Conservation (phyloP, 2,888 invertebrate species). For the Drepanosiphum platanoidis region DNA sequence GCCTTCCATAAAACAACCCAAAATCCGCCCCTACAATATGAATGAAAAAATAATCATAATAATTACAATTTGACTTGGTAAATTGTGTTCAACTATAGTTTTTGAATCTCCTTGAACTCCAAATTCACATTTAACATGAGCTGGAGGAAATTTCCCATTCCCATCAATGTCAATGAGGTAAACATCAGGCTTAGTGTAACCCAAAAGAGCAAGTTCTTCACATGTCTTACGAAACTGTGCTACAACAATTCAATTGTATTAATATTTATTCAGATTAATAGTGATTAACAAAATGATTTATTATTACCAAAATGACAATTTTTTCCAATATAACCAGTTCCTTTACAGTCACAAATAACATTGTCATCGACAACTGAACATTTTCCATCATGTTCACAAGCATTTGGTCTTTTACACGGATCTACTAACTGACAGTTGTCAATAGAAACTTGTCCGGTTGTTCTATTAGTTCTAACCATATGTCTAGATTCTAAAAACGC, state of each 20-base stretch:
- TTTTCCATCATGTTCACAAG: slow-evolving; percentile 91
- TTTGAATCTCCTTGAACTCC: slow-evolving; percentile 85
- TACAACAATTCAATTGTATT: slow-evolving; percentile 66
- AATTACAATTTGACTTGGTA: slow-evolving; percentile 83
- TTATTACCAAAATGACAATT: slow-evolving; percentile 86
- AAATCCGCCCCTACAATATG: too few species aligned
- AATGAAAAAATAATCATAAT: not conserved
- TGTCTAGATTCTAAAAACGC: slow-evolving; percentile 81
- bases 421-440: slow-evolving; percentile 91
- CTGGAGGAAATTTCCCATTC: slow-evolving; percentile 90
- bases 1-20: too few species aligned
- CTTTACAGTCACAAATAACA: slow-evolving; percentile 88
- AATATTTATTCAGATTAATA: not conserved
- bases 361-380: slow-evolving; percentile 89
- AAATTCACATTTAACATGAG: slow-evolving; percentile 91
- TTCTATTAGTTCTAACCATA: slow-evolving; percentile 83
- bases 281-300: not conserved
- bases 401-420: slow-evolving; percentile 87
- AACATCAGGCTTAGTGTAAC: slow-evolving; percentile 89
- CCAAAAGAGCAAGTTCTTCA: slow-evolving; percentile 88
- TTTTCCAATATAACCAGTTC: slow-evolving; percentile 90
- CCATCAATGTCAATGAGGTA: slow-evolving; percentile 94
- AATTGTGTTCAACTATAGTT: slow-evolving; percentile 88
- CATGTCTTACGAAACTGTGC: slow-evolving; percentile 91
- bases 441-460: slow-evolving; percentile 87